Evolutionary conservation across 2,888 invertebrate genomes (phyloP), one percentile per base, ranked within the genome.

Genomic region (Epistrophe grossulariae): DNA sequence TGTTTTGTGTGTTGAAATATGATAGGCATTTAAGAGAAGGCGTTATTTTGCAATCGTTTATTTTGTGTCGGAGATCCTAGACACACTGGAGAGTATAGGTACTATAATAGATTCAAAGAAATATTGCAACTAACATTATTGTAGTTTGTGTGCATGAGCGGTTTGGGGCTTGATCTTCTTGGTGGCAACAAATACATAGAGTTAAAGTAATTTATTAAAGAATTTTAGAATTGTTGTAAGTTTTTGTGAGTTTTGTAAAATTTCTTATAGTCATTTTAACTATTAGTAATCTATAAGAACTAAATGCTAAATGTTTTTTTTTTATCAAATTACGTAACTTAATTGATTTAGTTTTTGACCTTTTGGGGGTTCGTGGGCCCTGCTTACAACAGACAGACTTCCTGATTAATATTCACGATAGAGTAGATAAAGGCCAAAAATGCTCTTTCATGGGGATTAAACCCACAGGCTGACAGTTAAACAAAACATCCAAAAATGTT

Each of bases 1-100:
- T 57, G 57, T 60, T 52, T 55, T 77, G 73, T 13, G 68, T n/a
- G 55, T 73, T 84, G 81, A 81, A 81, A 78, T 85, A 82, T 79
- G 82, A 71, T 70, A 78, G 74, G 78, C 74, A 73, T 82, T 82
- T 79, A 59, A 24, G 31, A 79, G 78, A 38, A 70, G 82, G 85
- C 78, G 85, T 68, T 59, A 50, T 64, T 78, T 68, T 74, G 62
- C 50, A 66, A 71, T 79, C 83, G 62, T 79, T 83, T 83, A 79
- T 87, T 76, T 40, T 57, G 48, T 68, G 48, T 68, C 24, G 57
- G 76, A 45, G 66, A 59, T 28, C n/a, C 19, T 40, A 38, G 55
- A 52, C 43, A 48, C 50, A 59, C 43, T n/a, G 35, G 24, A 24
- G 24, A 24, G 24, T 24, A 24, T 3, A 24, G 24, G 24, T 24